Evolutionary conservation across 2,888 invertebrate genomes (phyloP).

Genomic region (Ormyrus nitidulus): DNA sequence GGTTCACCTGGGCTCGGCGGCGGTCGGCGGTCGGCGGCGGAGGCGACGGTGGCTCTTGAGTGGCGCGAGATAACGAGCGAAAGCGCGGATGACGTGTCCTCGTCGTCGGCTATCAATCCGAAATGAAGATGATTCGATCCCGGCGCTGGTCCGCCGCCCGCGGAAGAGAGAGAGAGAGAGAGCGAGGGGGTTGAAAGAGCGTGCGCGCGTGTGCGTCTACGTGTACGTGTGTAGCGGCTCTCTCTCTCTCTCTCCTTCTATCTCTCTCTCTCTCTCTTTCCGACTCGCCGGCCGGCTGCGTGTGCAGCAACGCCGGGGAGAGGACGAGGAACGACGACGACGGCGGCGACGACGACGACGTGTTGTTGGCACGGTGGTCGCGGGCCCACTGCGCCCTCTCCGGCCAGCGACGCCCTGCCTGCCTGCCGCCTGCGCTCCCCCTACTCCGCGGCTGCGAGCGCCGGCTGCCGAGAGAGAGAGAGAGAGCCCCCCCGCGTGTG

Average conservation of each 20-base stretch:
- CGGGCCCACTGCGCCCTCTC: constrained; percentile 77
- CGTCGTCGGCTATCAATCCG: constrained; percentile 61
- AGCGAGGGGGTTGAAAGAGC: constrained; percentile 46
- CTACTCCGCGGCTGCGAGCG: constrained; percentile 49
- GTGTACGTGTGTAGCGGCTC: constrained; percentile 29
- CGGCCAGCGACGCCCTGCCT: constrained; percentile 75
- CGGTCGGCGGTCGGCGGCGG: background rate
- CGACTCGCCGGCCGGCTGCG: background rate
- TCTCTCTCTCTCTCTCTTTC: constrained; percentile 20
- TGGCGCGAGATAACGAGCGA: background rate
- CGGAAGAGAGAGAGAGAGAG: constrained; percentile 51
- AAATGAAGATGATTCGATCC: constrained; percentile 64
- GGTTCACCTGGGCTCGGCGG: constrained; percentile 34
- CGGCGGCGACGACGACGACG: constrained; percentile 36
- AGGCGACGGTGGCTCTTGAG: background rate
- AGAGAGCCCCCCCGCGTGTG: constrained; percentile 69
- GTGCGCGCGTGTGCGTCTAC: constrained; percentile 29
- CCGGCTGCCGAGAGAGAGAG: constrained; percentile 22
- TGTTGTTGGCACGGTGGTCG: constrained; percentile 76
- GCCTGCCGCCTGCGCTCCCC: constrained; percentile 56
- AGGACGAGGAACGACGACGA: background rate
- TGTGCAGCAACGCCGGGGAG: background rate
- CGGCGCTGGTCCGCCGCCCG: constrained; percentile 13
- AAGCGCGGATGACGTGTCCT: constrained; percentile 36
- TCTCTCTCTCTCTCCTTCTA: background rate